Conservation (phyloP, 1,140 invertebrate genomes). For the Bombus impatiens region DNA sequence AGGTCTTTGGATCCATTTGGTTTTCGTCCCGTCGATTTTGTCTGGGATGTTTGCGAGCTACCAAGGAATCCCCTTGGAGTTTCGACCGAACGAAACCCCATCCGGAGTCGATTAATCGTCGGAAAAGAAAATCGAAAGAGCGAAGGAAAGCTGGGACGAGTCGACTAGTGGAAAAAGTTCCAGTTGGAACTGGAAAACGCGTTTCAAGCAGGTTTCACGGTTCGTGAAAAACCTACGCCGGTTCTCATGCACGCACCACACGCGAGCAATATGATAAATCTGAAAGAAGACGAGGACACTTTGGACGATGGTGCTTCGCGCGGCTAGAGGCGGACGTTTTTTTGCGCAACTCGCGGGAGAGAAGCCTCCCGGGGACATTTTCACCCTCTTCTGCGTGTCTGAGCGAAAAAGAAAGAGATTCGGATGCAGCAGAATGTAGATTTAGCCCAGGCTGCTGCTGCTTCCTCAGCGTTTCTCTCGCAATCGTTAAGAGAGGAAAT, state of each 20-base stretch:
- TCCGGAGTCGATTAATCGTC: background rate
- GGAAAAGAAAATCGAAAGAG: background rate
- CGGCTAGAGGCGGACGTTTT: background rate
- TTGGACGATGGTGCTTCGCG: background rate
- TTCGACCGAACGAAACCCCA: background rate
- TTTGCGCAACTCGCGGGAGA: background rate
- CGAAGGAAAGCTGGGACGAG: background rate
- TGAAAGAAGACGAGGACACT: background rate
- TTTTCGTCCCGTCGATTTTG: background rate
- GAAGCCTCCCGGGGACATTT: background rate
- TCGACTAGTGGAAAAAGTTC: background rate
- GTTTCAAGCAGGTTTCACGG: background rate
- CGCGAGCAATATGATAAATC: background rate
- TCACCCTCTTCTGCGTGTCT: background rate
- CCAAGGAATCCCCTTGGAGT: no score
- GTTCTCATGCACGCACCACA: background rate
- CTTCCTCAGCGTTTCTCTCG: background rate
- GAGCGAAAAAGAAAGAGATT: slow-evolving; percentile 24
- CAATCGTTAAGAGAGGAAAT: background rate
- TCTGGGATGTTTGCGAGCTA: no score
- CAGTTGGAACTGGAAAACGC: background rate
- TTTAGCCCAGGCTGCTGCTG: background rate
- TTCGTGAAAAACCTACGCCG: background rate
- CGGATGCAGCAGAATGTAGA: slow-evolving; percentile 7
- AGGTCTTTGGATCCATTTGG: background rate